phyloP scores from a whole-genome alignment of 1,140 invertebrate species.

The Brachionus plicatilis region DNA sequence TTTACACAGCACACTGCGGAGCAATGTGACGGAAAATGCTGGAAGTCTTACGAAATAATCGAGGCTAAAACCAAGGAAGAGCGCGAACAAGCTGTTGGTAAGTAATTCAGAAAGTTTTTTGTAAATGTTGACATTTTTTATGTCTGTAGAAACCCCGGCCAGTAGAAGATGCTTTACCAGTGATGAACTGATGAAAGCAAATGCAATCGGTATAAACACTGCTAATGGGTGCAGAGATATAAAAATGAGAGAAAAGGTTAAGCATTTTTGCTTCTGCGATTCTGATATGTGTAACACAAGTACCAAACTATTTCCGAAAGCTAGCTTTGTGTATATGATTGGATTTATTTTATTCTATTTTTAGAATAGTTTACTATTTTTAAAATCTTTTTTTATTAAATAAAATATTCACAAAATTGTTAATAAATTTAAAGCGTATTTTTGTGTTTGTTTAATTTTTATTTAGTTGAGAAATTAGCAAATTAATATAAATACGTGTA shows the following conservation, averaged over 20 bases:
- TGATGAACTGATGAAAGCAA: conserved; percentile 40
- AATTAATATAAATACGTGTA: neutral
- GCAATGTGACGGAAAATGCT: conserved; percentile 41
- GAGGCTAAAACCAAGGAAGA: conserved; percentile 39
- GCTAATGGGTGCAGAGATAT: conserved; percentile 38
- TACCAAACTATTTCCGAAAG: neutral
- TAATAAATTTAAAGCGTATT: neutral
- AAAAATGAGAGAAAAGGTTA: conserved; percentile 41
- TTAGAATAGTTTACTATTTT: neutral
- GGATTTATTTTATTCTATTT: neutral
- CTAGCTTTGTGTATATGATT: neutral
- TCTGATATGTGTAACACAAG: conserved; percentile 33
- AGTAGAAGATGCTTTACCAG: conserved; percentile 40
- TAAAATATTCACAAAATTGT: neutral
- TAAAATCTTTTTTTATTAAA: neutral
- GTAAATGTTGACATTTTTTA: neutral
- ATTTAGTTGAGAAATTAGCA: neutral
- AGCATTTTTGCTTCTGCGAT: conserved; percentile 40
- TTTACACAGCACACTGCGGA: conserved; percentile 39
- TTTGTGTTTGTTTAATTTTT: neutral
- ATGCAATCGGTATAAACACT: conserved; percentile 36
- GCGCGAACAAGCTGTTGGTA: conserved; percentile 19
- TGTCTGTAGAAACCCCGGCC: neutral
- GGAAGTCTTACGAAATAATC: conserved; percentile 40
- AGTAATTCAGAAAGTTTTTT: neutral